Evolutionary conservation across 64 coral and sea anemone species (phyloP).

Genomic region (Stichodactyla helianthus): DNA sequence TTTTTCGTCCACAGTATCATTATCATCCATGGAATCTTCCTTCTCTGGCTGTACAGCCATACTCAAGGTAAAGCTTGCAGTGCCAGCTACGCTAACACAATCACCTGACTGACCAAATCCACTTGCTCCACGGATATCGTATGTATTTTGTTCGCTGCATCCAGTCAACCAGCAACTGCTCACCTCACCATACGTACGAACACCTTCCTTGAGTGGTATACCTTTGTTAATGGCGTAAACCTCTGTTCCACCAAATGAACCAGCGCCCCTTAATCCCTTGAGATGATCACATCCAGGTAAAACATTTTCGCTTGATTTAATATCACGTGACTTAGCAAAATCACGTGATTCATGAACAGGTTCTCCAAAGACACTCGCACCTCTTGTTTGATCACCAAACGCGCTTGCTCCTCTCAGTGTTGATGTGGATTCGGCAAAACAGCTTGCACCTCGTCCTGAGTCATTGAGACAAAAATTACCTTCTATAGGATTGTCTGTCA

Average conservation of each 20-base stretch:
- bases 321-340: not conserved
- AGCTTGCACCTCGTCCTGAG: conserved; percentile 8
- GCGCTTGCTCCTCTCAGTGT: conserved; percentile 35
- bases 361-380: not conserved
- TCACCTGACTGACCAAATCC: not conserved
- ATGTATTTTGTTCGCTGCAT: not conserved
- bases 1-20: not conserved
- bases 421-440: not conserved
- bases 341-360: not conserved
- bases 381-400: not conserved
- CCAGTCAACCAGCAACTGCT: not conserved
- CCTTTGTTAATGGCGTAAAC: not conserved
- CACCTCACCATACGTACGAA: not conserved
- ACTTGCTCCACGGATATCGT: conserved; percentile 12
- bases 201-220: not conserved
- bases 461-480: not conserved
- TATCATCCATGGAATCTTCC: not conserved
- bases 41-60: conserved; percentile 43
- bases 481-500: not conserved
- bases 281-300: not conserved
- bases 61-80: conserved; percentile 48
- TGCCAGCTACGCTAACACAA: conserved; percentile 18
- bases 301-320: not conserved
- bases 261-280: not conserved
- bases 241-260: conserved; percentile 27